Conservation (phyloP, 2,888 invertebrate genomes). For the Nomada fabriciana region DNA sequence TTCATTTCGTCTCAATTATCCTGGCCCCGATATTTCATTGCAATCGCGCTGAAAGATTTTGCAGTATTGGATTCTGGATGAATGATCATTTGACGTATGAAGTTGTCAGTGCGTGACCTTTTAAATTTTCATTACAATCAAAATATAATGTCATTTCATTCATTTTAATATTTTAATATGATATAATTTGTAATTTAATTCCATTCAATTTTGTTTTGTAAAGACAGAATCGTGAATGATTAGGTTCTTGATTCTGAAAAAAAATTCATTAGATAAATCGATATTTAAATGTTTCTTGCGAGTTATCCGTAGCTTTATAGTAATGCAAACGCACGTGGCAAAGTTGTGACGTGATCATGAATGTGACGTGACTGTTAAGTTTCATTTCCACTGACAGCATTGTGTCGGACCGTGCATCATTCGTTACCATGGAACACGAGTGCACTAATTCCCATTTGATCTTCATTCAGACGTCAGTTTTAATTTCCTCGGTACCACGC, state of each 20-base stretch:
- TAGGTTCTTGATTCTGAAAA: background rate
- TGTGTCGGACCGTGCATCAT: slow-evolving; percentile 12
- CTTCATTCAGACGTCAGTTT: slow-evolving; percentile 32
- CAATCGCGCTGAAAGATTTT: no score
- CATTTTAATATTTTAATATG: no score
- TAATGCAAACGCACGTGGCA: slow-evolving; percentile 12
- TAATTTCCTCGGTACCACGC: background rate
- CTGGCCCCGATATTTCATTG: background rate
- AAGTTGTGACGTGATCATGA: background rate
- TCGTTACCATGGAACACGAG: slow-evolving; percentile 7
- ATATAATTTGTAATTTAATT: no score
- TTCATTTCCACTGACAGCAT: slow-evolving; percentile 48
- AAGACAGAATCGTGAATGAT: no score
- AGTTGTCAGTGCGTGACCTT: no score
- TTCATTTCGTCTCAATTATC: slow-evolving; percentile 25
- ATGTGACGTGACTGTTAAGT: slow-evolving; percentile 37
- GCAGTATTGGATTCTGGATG: no score
- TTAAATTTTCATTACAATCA: no score
- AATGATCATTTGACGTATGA: no score
- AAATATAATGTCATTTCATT: no score
- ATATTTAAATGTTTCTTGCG: slow-evolving; percentile 6
- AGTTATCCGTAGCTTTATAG: background rate
- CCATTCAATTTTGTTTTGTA: no score
- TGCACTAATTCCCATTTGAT: slow-evolving; percentile 44
- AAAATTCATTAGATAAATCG: no score